Evolutionary conservation across 2,113 vertebrate genomes (phyloP).

Genomic region (Pachyramphus minor): DNA sequence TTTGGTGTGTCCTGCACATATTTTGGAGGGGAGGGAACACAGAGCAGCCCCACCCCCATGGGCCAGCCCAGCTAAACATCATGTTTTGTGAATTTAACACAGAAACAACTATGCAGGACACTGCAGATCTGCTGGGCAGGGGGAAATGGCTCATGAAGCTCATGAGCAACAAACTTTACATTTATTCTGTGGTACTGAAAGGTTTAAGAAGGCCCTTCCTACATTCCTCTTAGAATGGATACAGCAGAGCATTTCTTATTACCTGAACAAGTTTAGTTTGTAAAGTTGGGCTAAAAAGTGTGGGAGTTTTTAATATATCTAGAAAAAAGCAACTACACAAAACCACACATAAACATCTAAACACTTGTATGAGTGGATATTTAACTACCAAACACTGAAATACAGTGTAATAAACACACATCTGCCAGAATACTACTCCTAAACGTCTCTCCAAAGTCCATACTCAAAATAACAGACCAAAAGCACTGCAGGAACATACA

Average conservation of each 20-base stretch:
- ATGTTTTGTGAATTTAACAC: background rate
- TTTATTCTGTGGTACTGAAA: background rate
- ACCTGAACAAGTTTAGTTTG: background rate
- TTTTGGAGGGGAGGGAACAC: background rate
- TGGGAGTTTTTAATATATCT: fast-evolving
- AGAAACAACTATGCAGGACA: background rate
- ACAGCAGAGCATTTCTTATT: background rate
- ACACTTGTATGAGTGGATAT: background rate
- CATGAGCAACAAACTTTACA: background rate
- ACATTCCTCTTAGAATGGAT: background rate
- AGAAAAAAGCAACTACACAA: background rate
- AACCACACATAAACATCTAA: background rate
- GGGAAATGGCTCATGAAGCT: background rate
- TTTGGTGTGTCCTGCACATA: fast-evolving
- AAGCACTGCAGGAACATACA: background rate
- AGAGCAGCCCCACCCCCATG: background rate
- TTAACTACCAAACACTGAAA: background rate
- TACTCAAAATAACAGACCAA: background rate
- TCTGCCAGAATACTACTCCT: background rate
- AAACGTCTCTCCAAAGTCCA: background rate
- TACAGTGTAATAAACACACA: background rate
- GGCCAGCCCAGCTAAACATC: background rate
- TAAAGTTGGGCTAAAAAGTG: background rate
- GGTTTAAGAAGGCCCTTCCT: background rate
- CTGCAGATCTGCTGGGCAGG: background rate